Evolutionary conservation across 2,113 vertebrate species (phyloP), one percentile per base, ranked within the genome.

Genomic region (Euleptes europaea): DNA sequence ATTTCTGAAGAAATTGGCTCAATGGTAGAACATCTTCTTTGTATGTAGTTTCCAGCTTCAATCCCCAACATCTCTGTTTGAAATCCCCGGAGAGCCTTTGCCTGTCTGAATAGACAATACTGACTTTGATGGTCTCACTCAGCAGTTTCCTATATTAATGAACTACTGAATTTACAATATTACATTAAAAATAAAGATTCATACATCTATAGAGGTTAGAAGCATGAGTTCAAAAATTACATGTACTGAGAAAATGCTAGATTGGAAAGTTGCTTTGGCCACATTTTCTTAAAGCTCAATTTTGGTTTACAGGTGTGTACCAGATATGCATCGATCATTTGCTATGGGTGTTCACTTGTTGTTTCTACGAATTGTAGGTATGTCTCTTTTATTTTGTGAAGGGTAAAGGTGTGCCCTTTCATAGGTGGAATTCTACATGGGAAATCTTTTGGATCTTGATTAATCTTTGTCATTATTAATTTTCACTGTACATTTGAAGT

Each of bases 281-380:
- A 54, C 51, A 85, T 63, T n/a, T 69, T 49, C 14, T 60, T 71
- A 74, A 80, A 87, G 71, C 74, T 63, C 78, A 54, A 90, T n/a
- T 92, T 91, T 2, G 89, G 33, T 42, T 92, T 92, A 77, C 92
- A 96, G 96, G 72, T 96, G 95, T 92, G 96, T 96, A 26, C 95
- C 96, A 63, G 93, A 94, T 73, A 95, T 88, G n/a, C 94, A 95
- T n/a, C 93, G 95, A 28, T 92, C 95, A 0, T 95, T 96, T 93
- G 95, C 96, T 71, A 91, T 96, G 91, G 96, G 95, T 79, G 95
- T 96, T 40, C 94, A 96, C 83, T 95, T 87, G 72, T 69, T 94
- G 60, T 94, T 96, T 85, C 86, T 96, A 12, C 91, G 95, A 72
- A 63, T 96, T 47, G 28, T 96, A n/a, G 96, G 96, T 96, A 94